These are phyloP conservation scores for Mobula birostris DNA, from an alignment of 2,113 vertebrate genomes.

Conservation along the genomic window DNA sequence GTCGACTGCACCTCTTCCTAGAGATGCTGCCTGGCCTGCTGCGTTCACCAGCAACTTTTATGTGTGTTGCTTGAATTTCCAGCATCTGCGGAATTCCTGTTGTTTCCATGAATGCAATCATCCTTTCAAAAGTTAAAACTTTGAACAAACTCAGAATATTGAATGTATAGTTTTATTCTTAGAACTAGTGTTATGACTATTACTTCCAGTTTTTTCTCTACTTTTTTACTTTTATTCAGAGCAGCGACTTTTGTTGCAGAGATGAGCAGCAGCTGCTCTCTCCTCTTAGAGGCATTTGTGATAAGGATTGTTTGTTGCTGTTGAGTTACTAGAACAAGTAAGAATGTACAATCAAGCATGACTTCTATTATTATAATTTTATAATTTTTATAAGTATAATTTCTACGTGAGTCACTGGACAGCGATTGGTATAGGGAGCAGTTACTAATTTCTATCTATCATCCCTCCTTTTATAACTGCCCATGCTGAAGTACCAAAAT, in stretches of 20 bases:
- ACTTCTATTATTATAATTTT: background rate
- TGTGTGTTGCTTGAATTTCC: no score
- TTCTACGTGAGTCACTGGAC: background rate
- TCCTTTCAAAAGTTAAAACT: background rate
- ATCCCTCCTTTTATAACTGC: no score
- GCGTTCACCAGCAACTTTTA: no score
- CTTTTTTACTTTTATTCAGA: background rate
- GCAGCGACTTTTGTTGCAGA: background rate
- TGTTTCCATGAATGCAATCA: no score
- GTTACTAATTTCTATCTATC: background rate
- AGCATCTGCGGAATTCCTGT: no score
- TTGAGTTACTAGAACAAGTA: background rate
- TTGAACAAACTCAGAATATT: background rate
- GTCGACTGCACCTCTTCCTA: no score
- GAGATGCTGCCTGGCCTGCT: no score
- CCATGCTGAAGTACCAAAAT: no score
- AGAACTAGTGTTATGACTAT: background rate
- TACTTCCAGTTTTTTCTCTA: background rate
- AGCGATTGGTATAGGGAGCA: background rate
- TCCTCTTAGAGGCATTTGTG: background rate
- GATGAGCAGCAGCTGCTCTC: background rate
- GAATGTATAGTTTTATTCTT: background rate
- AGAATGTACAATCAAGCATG: background rate
- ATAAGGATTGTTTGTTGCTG: background rate
- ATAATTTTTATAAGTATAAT: background rate